A percentile compares a stretch with the other conserved stretches of the same genome.
These are phyloP conservation scores for Penelope pileata DNA, from an alignment of 2,113 vertebrate species.

Conservation along the genomic window DNA sequence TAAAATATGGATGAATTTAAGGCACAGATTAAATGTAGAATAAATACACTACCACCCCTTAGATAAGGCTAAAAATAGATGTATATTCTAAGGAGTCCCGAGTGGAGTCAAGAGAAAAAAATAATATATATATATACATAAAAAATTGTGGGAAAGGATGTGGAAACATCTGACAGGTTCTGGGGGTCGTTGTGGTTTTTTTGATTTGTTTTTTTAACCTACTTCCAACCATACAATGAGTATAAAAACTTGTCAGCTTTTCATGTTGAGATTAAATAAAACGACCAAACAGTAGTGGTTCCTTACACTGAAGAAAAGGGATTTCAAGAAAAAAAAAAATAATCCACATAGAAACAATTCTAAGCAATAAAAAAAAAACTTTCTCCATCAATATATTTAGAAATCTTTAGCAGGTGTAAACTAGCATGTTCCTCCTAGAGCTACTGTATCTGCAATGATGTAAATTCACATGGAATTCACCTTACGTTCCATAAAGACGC, in stretches of 20 bases:
- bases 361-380: constrained; percentile 38
- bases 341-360: neutral
- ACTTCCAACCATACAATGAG: neutral
- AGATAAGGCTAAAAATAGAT: neutral
- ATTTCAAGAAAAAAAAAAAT: neutral
- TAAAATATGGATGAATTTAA: neutral
- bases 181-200: neutral
- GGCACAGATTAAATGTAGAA: constrained; percentile 10
- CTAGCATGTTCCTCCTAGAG: neutral
- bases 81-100: neutral
- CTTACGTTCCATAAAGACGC: neutral
- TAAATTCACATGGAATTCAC: neutral
- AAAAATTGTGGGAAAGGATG: neutral
- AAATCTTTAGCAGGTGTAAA: neutral
- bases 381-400: neutral
- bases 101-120: neutral
- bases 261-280: neutral
- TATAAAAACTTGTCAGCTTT: neutral
- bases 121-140: too few relatives aligned
- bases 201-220: neutral
- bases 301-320: neutral
- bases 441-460: neutral
- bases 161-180: neutral
- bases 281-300: neutral
- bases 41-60: constrained; percentile 10